Percentiles rank a stretch among this genome's conserved stretches.
phyloP scores from a whole-genome alignment of 2,888 invertebrate species.

The Petrolisthes cinctipes region DNA sequence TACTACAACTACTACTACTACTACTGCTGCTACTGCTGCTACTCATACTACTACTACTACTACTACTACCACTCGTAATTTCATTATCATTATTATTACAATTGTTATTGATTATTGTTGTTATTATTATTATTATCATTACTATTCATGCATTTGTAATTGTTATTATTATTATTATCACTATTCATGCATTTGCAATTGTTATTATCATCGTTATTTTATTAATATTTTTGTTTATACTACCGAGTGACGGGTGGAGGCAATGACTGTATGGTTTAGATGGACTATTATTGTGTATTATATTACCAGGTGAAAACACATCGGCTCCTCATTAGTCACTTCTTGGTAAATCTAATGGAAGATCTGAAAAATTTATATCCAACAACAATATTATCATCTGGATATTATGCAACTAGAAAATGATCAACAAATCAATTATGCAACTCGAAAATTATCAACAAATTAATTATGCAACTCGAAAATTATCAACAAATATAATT shows the following conservation, averaged over 20 bases:
- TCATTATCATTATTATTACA: slow-evolving; percentile 14
- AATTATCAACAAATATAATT: no score
- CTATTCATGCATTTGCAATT: background rate
- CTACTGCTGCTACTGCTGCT: background rate
- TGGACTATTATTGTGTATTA: no score
- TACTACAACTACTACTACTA: background rate
- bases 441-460: no score
- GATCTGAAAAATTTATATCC: no score
- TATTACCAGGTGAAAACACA: no score
- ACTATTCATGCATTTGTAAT: background rate
- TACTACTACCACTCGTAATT: slow-evolving; percentile 16
- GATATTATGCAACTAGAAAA: no score
- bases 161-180: background rate
- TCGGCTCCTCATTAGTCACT: no score
- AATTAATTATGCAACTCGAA: no score
- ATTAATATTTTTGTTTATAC: background rate
- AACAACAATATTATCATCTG: no score
- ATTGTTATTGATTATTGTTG: background rate
- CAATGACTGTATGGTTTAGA: background rate
- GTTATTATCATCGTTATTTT: background rate
- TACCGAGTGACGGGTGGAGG: slow-evolving; percentile 3
- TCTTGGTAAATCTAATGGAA: no score
- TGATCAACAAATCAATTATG: no score
- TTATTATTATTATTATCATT: slow-evolving; percentile 25
- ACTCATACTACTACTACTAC: background rate